Evolutionary conservation across 92 coral and sea anemone species (phyloP).

Genomic region (Porites evermanni): DNA sequence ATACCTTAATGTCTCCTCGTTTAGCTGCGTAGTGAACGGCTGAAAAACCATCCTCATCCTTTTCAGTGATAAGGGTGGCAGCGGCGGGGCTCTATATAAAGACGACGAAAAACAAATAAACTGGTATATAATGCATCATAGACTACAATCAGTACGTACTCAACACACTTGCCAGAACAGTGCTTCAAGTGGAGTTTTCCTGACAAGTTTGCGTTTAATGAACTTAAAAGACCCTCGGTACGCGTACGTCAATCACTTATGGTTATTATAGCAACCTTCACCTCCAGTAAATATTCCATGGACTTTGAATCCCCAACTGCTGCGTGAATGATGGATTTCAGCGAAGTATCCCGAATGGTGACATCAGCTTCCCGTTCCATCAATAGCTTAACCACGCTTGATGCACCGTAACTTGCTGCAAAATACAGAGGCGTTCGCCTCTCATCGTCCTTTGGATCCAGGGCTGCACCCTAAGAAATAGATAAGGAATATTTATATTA

Average conservation of each 20-base stretch:
- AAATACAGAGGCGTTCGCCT: constrained; percentile 63
- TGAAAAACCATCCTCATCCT: constrained; percentile 57
- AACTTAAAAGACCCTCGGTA: neutral
- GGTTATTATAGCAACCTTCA: neutral
- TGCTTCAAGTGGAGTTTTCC: too few species aligned
- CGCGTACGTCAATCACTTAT: neutral
- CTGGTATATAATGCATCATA: too few species aligned
- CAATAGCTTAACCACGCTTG: constrained; percentile 46
- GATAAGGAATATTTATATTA: neutral
- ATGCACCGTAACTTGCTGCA: constrained; percentile 67
- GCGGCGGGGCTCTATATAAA: constrained; percentile 55
- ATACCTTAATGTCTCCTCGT: constrained; percentile 66
- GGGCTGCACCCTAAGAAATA: constrained; percentile 49
- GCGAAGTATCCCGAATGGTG: constrained; percentile 49
- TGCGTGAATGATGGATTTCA: constrained; percentile 46
- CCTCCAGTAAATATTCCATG: constrained; percentile 61
- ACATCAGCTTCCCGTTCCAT: constrained; percentile 70
- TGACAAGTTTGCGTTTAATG: too few species aligned
- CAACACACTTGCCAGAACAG: too few species aligned
- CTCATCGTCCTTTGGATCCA: constrained; percentile 47
- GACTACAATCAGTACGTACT: too few species aligned
- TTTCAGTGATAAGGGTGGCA: constrained; percentile 65
- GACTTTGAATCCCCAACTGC: constrained; percentile 57
- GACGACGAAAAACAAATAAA: neutral
- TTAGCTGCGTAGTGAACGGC: constrained; percentile 75